Base-by-base conservation (phyloP, 2,888 invertebrate genomes). In the Hyles lineata region DNA sequence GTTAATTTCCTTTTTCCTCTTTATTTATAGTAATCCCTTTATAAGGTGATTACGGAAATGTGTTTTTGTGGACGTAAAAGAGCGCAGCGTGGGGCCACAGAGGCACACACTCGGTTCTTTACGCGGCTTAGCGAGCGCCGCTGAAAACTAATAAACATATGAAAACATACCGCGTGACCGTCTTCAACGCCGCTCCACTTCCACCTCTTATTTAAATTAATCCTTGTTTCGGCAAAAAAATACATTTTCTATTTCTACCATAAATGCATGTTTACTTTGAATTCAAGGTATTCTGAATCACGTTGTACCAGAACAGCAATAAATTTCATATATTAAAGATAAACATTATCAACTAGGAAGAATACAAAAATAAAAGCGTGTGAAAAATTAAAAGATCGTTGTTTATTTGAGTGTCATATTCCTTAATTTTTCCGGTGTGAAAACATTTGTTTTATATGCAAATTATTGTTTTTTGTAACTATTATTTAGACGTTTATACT, bases 1-100 rank as follows among this genome's bases (percentile, higher is more conserved):
- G 93, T 94, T 94, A 94, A 94, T 94, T 94, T 94, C 93, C 93
- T 93, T 92, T 86, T 94, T 94, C 94, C 94, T 94, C 89, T 94
- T 94, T 94, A 94, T 94, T 94, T 94, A 94, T 94, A 93, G 94
- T 94, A 94, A 94, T 94, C 94, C 93, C 94, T 93, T 93, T 94
- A 94, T 94, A 94, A 94, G 94, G 93, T 94, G 94, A 94, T 94
- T 94, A 94, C 94, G 90, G 93, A 93, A 94, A 94, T 94, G 94
- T 94, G 93, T 94, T 94, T 91, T 93, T 92, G 92, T 90, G 92
- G 90, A 92, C 91, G 92, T 93, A 92, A 93, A 92, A 93, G 92
- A 93, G 90, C 94, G 89, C 94, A 90, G 92, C 91, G 86, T 89
- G 94, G 92, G 91, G 91, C 81, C 85, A 80, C 85, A 29, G 4